A percentile compares a stretch with the other conserved stretches of the same genome.
Evolutionary conservation across 2,888 invertebrate genomes (phyloP).

Genomic region (Tetheella fluctuosa): DNA sequence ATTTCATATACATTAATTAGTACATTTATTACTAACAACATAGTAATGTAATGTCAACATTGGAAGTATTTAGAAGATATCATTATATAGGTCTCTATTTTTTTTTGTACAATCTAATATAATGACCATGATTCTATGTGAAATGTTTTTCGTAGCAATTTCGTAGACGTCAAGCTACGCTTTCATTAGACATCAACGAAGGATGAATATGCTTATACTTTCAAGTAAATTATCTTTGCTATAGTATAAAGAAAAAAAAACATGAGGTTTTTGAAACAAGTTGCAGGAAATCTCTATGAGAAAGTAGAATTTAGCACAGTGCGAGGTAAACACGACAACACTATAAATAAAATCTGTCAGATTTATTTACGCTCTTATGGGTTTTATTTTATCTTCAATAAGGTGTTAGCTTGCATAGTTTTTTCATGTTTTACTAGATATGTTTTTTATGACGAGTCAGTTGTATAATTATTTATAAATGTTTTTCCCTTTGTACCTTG

Average conservation of each 20-base stretch:
- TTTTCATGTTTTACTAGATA: not conserved
- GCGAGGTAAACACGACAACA: not conserved
- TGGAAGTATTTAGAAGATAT: no score
- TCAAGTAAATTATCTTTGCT: not conserved
- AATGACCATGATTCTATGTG: no score
- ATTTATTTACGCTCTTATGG: not conserved
- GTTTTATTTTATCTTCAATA: not conserved
- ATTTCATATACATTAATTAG: no score
- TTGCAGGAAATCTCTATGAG: not conserved
- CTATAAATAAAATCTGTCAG: slow-evolving; percentile 2
- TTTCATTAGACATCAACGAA: not conserved
- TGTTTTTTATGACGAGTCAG: not conserved
- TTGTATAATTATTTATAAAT: no score
- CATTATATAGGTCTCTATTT: no score
- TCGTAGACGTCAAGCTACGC: not conserved
- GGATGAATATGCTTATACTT: no score
- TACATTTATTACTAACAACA: no score
- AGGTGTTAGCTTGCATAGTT: not conserved
- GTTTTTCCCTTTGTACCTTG: no score
- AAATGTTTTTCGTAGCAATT: not conserved
- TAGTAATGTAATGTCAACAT: no score
- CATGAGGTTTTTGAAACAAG: not conserved
- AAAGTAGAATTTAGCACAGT: not conserved
- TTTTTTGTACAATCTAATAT: no score
- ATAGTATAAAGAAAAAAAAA: not conserved